Evolutionary conservation across 2,888 invertebrate genomes (phyloP).

Genomic region (Torymus auratus): DNA sequence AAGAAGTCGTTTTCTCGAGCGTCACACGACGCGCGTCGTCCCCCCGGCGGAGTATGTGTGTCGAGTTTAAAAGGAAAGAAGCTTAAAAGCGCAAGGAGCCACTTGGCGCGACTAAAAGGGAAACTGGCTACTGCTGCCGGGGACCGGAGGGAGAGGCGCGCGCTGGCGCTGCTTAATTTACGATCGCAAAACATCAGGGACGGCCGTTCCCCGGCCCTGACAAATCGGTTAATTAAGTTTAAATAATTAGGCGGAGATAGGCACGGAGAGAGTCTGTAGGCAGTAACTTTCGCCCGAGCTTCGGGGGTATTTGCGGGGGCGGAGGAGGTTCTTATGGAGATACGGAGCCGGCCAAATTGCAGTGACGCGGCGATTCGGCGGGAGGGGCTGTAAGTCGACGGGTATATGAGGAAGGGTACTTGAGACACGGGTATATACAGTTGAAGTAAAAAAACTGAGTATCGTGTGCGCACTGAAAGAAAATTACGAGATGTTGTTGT

Average conservation of each 20-base stretch:
- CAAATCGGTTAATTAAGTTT: constrained; percentile 64
- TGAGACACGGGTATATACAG: no score
- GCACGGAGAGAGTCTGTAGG: no score
- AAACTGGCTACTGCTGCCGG: background rate
- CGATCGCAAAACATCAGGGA: constrained; percentile 61
- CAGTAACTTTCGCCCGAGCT: background rate
- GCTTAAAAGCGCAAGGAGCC: constrained; percentile 40
- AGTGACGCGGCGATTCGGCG: constrained; percentile 7
- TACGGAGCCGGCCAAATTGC: constrained; percentile 20
- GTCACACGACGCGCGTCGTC: background rate
- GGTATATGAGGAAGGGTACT: no score
- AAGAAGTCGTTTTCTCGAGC: constrained; percentile 18
- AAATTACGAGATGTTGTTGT: no score
- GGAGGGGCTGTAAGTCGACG: no score
- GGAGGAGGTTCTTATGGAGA: background rate
- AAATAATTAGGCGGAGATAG: constrained; percentile 61
- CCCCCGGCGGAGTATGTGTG: background rate
- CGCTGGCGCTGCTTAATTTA: constrained; percentile 60
- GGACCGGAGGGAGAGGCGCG: background rate
- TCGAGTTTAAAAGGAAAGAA: background rate
- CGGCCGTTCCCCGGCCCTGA: constrained; percentile 21
- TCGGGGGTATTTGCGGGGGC: constrained; percentile 12
- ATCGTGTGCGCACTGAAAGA: no score
- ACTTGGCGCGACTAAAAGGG: constrained; percentile 11
- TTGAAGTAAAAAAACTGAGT: no score